Evolutionary conservation across 2,113 vertebrate genomes (phyloP), one percentile per base, ranked within the genome.

Genomic region (Solea solea): DNA sequence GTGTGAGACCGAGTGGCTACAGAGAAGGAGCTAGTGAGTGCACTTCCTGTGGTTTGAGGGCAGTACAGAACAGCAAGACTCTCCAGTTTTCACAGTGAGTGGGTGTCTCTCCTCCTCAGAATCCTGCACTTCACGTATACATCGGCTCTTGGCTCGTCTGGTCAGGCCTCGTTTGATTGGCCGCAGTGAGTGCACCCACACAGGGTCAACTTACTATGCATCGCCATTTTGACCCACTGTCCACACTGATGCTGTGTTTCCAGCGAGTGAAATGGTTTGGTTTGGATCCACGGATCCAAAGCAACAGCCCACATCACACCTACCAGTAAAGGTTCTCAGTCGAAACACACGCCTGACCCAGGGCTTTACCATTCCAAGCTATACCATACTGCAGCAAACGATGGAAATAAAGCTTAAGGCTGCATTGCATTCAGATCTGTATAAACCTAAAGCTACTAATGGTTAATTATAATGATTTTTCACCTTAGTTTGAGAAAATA

Each of bases 41-140:
- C 25, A 40, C 28, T 45, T 42, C 52, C 60, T 69, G 66, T 9
- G 61, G 60, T 21, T 55, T 16, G 44, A 60, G 15, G 45, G 48
- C 64, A 53, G 51, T 58, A 68, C 62, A 57, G 48, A 79, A 62
- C 57, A 72, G 57, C 45, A 39, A 34, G 21, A 27, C 66, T 50
- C 44, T 40, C 6, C n/a, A 40, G 39, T 57, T 46, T 62, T 55
- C 21, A 73, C 58, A 59, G 71, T 1, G 15, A 69, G 68, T 14
- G 57, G 41, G 27, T 57, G 49, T 56, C 16, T 44, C 10, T 41
- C 21, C 34, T 21, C 51, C 9, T 8, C 50, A 49, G 65, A 64
- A 39, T 48, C 48, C 41, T 62, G 55, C 64, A 27, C 50, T 27
- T 64, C 28, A 63, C 46, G n/a, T n/a, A 16, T 48, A 59, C n/a